phyloP scores from a whole-genome alignment of 1,140 invertebrate genomes.

The Bradysia coprophila region DNA sequence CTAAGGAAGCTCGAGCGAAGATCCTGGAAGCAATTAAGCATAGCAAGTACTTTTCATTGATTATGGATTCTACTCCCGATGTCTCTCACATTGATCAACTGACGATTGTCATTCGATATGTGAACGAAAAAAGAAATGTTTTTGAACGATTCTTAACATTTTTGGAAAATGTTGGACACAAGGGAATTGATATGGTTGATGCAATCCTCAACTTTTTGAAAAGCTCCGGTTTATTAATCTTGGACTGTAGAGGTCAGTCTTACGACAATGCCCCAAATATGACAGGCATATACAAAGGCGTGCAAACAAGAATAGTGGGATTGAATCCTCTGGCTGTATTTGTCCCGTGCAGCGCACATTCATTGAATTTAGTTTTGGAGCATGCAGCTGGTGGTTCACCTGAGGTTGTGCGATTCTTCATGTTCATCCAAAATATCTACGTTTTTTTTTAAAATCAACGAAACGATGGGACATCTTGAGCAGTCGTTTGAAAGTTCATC shows the following conservation, averaged over 20 bases:
- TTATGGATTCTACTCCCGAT: constrained; percentile 24
- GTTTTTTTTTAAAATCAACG: too few species aligned
- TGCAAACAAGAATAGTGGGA: constrained; percentile 10
- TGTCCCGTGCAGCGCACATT: neutral
- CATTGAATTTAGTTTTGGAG: neutral
- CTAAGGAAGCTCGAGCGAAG: too few species aligned
- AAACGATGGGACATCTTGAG: too few species aligned
- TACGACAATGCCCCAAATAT: constrained; percentile 24
- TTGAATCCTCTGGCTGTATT: neutral
- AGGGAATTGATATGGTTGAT: neutral
- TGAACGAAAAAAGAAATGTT: constrained; percentile 12
- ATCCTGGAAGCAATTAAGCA: too few species aligned
- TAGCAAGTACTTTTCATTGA: too few species aligned
- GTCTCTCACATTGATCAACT: constrained; percentile 23
- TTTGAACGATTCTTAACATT: constrained; percentile 12
- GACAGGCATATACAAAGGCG: constrained; percentile 17
- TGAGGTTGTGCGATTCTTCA: too few species aligned
- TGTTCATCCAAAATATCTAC: too few species aligned
- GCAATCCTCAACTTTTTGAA: neutral
- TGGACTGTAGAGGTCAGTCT: constrained; percentile 14
- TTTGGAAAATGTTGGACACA: neutral
- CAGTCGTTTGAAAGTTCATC: too few species aligned
- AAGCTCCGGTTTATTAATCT: constrained; percentile 9
- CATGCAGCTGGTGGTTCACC: too few species aligned
- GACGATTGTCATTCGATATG: constrained; percentile 14